Base-by-base conservation (phyloP, 2,888 invertebrate genomes). In the Drosophila tripunctata region DNA sequence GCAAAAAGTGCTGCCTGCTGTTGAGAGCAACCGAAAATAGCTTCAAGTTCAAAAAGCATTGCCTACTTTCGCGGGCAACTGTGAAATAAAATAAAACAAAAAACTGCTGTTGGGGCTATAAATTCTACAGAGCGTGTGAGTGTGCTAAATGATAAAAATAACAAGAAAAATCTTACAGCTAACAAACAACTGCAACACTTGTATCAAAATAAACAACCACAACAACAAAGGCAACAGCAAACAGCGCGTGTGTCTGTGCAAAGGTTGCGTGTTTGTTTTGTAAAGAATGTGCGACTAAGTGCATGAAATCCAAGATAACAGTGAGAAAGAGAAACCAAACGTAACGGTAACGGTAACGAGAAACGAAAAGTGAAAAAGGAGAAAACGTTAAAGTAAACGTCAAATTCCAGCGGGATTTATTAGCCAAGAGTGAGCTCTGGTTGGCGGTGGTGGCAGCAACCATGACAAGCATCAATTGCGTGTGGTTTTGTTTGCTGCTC, bases 241-340 rank as follows among this genome's bases (percentile, higher is more conserved):
- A 40, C 54, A n/a, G n/a, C n/a, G n/a, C n/a, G n/a, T n/a, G n/a
- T 50, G 36, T 55, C 45, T 78, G 67, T 41, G 47, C 31, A 56
- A 70, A 75, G 71, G 71, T 70, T 70, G 70, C 52, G 60, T 71
- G 71, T 66, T 57, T 75, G 60, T 57, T 56, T 60, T 47, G 60
- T 38, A 51, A 54, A 56, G 65, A 70, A 81, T 81, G 84, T 65
- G 84, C 63, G 65, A 71, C 67, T 81, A 71, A 79, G 82, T 84
- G 78, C 75, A 75, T 66, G 45, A 84, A 81, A 81, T 67, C 67
- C 74, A 47, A 64, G 36, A 36, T 36, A 38, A 33, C 44, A 10
- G 27, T 10, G 22, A 24, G 56, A 47, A 43, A 43, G 24, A 40
- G 45, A 38, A 57, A 38, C 40, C 4, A 41, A 66, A 55, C 41